Evolutionary conservation across 2,888 invertebrate genomes (phyloP).

Genomic region (Drosophila austrosaltans): DNA sequence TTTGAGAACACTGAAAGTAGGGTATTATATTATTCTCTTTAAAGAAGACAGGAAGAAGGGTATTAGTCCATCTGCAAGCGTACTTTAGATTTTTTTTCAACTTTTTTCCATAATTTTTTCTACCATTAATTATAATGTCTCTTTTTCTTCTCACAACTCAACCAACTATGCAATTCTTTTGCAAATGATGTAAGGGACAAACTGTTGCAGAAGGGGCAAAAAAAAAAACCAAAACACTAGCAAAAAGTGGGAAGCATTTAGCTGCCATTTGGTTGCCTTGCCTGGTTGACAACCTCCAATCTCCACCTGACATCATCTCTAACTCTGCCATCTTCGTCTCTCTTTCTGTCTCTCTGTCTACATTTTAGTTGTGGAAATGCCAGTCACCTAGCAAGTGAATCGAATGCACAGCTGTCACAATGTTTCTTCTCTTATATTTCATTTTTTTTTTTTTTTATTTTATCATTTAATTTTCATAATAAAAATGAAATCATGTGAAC

Average conservation of each 20-base stretch:
- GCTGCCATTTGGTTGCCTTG: constrained; percentile 66
- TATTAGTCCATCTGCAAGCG: not conserved
- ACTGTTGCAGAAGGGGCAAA: constrained; percentile 11
- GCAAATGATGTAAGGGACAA: constrained; percentile 52
- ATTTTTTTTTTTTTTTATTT: constrained; percentile 31
- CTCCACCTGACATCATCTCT: constrained; percentile 22
- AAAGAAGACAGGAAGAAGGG: not conserved
- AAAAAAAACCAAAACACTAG: constrained; percentile 4
- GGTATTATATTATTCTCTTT: constrained; percentile 15
- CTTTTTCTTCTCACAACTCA: constrained; percentile 18
- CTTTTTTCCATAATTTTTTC: constrained; percentile 35
- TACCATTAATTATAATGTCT: constrained; percentile 57
- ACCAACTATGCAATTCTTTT: constrained; percentile 48
- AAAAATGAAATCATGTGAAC: constrained; percentile 76
- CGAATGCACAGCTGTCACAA: constrained; percentile 73
- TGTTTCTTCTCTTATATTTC: constrained; percentile 33
- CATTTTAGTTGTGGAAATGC: constrained; percentile 53
- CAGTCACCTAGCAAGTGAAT: constrained; percentile 50
- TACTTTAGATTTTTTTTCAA: constrained; percentile 10
- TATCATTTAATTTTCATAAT: constrained; percentile 80
- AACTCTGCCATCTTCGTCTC: not conserved
- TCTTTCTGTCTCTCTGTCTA: not conserved
- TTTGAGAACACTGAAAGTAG: not conserved
- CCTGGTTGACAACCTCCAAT: constrained; percentile 59
- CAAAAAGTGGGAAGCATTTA: constrained; percentile 58